Conservation (phyloP, 2,888 invertebrate genomes). For the Dyspetes luteomarginatus region DNA sequence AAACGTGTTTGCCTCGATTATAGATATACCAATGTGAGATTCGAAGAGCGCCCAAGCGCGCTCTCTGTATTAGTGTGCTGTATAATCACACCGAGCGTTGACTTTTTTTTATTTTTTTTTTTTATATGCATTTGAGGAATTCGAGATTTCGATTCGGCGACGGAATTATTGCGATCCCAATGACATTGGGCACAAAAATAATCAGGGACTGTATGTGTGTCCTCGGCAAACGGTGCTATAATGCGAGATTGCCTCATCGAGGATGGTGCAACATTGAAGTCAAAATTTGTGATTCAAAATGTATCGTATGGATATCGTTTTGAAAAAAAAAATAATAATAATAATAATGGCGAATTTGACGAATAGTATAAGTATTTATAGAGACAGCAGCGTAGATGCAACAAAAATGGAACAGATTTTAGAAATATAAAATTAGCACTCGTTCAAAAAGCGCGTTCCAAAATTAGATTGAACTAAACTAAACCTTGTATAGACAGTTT, state of each 20-base stretch:
- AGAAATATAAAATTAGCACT: neutral
- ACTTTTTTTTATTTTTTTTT: neutral
- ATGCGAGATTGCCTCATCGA: too few relatives aligned
- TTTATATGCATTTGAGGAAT: slow-evolving; percentile 17
- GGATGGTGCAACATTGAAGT: too few relatives aligned
- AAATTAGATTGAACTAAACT: neutral
- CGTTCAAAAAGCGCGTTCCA: neutral
- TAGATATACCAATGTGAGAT: slow-evolving; percentile 13
- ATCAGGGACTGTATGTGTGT: too few relatives aligned
- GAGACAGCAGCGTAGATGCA: too few relatives aligned
- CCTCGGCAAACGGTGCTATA: too few relatives aligned
- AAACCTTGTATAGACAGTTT: neutral
- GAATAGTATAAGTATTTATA: too few relatives aligned
- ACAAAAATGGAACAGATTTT: neutral
- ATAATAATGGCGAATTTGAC: too few relatives aligned
- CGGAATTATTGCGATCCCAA: neutral
- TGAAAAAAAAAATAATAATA: too few relatives aligned
- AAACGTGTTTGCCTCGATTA: neutral
- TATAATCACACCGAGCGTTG: neutral
- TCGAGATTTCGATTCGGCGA: neutral
- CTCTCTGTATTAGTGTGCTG: too few relatives aligned
- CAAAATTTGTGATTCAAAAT: too few relatives aligned
- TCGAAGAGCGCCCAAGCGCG: slow-evolving; percentile 9
- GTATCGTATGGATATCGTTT: too few relatives aligned
- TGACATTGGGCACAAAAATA: too few relatives aligned